These are phyloP conservation scores for Zaprionus gabonicus DNA, from an alignment of 1,140 invertebrate species.

Conservation along the genomic window DNA sequence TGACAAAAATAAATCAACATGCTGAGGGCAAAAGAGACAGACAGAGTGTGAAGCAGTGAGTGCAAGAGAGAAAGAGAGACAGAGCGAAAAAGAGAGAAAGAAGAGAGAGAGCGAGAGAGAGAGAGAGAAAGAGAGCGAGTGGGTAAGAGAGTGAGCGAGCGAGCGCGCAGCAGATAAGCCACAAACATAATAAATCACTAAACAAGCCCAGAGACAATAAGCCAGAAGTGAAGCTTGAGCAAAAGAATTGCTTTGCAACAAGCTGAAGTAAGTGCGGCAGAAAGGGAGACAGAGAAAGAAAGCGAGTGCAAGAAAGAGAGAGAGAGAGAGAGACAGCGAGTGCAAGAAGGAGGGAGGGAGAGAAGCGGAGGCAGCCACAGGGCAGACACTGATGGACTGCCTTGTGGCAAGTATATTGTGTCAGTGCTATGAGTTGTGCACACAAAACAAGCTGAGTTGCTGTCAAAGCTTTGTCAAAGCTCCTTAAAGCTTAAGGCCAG, in stretches of 20 bases:
- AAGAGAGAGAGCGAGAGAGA: background rate
- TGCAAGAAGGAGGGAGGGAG: background rate
- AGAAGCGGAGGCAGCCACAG: background rate
- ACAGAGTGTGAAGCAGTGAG: background rate
- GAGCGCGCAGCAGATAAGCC: slow-evolving; percentile 15
- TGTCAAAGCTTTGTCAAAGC: slow-evolving; percentile 4
- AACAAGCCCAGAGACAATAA: slow-evolving; percentile 19
- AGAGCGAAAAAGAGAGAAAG: no score
- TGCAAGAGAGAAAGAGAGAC: background rate
- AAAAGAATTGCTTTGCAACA: slow-evolving; percentile 3
- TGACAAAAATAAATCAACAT: slow-evolving; percentile 24
- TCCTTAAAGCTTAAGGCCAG: slow-evolving; percentile 7
- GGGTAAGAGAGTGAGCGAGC: background rate
- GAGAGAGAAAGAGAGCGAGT: background rate
- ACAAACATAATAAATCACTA: slow-evolving; percentile 24
- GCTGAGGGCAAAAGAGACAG: slow-evolving; percentile 3
- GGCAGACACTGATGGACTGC: background rate
- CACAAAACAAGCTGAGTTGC: background rate
- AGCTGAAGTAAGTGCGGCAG: background rate
- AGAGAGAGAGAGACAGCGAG: background rate
- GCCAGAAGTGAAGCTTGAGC: slow-evolving; percentile 9
- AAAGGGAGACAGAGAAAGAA: background rate
- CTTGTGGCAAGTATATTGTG: background rate
- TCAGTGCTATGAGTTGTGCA: background rate
- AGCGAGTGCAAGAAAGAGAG: background rate